These are phyloP conservation scores for Tinamus guttatus DNA, from an alignment of 2,113 vertebrate species.

Conservation along the genomic window DNA sequence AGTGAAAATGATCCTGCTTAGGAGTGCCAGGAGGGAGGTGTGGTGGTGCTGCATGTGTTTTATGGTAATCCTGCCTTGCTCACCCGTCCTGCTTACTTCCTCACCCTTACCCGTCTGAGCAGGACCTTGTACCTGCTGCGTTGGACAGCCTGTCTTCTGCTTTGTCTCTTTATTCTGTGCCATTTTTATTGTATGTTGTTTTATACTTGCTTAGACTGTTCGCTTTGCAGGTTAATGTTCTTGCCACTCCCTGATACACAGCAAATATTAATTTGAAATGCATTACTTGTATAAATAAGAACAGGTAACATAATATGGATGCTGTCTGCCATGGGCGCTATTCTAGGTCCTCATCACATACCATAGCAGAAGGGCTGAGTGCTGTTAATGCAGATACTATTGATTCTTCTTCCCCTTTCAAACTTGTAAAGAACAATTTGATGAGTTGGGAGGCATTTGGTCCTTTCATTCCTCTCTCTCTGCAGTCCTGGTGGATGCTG, in stretches of 20 bases:
- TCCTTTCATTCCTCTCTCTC: neutral
- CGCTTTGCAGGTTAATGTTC: neutral
- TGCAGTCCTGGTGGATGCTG: neutral
- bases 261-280: neutral
- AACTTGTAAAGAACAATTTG: neutral
- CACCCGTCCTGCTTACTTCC: neutral
- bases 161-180: neutral
- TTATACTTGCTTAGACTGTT: neutral
- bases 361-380: neutral
- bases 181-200: neutral
- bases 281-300: neutral
- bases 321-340: neutral
- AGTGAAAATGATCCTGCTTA: neutral
- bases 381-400: slow-evolving; percentile 12
- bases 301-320: neutral
- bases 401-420: neutral
- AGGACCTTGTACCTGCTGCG: neutral
- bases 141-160: neutral
- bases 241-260: neutral
- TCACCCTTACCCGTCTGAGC: neutral
- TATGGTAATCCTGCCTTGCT: neutral
- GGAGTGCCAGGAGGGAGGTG: neutral
- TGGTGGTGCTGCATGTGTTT: neutral
- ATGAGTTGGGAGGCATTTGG: slow-evolving; percentile 4
- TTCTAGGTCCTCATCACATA: neutral